Conservation (phyloP, 2,797 vertebrate species). For the Crenichthys baileyi region DNA sequence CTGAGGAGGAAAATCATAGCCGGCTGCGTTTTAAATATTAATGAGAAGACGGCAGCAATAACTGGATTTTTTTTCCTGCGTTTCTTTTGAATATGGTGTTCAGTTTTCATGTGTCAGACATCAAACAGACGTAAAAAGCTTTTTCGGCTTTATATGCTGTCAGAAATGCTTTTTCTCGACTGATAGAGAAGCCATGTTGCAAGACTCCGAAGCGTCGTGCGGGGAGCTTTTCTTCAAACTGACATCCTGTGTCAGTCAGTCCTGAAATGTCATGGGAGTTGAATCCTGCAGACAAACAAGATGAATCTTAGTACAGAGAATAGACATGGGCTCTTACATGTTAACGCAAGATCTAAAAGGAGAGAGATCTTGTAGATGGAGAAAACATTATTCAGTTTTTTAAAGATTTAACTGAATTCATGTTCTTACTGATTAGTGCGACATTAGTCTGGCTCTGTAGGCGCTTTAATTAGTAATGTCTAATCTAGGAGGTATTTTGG, state of each 20-base stretch:
- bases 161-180: conserved; percentile 54
- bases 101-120: conserved; percentile 46
- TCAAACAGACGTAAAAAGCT: conserved; percentile 57
- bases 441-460: not conserved
- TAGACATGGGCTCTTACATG: not conserved
- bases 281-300: conserved; percentile 20
- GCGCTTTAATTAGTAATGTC: not conserved
- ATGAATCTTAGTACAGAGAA: not conserved
- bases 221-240: conserved; percentile 46
- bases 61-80: not conserved
- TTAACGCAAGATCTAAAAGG: conserved; percentile 9
- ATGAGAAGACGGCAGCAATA: conserved; percentile 4
- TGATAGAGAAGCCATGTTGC: conserved; percentile 42
- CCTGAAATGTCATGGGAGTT: conserved; percentile 28
- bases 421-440: conserved; percentile 1
- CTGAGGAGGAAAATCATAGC: not conserved
- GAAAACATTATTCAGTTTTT: not conserved
- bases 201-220: conserved; percentile 35
- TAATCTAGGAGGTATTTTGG: not conserved
- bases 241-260: conserved; percentile 47
- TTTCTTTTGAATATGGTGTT: conserved; percentile 32
- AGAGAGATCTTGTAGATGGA: not conserved
- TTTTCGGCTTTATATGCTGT: conserved; percentile 55
- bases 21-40: conserved; percentile 25
- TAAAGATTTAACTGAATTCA: conserved; percentile 5